phyloP scores from a whole-genome alignment of 1,140 invertebrate species.

The Heliconius nattereri region DNA sequence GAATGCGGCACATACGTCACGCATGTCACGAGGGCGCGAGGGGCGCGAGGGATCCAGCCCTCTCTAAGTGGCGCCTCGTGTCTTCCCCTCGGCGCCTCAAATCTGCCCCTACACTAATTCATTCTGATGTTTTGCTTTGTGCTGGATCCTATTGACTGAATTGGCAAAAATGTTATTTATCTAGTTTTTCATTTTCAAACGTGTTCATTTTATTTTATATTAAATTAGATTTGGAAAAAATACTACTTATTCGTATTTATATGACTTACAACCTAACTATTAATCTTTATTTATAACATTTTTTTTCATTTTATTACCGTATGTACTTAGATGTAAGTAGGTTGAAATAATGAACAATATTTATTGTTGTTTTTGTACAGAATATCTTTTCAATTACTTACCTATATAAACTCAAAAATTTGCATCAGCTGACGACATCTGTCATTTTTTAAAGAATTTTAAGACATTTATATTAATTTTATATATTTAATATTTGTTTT shows the following conservation, averaged over 20 bases:
- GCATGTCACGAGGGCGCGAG: constrained; percentile 18
- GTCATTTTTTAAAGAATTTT: not conserved
- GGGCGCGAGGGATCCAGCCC: not conserved
- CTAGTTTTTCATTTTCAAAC: not conserved
- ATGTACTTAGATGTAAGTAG: not conserved
- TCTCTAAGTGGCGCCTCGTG: constrained; percentile 22
- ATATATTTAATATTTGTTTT: not conserved
- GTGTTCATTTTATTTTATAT: no score
- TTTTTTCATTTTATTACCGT: not conserved
- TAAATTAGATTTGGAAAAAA: no score
- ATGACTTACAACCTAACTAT: no score
- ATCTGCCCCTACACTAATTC: constrained; percentile 33
- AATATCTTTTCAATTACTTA: not conserved
- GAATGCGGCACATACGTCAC: constrained; percentile 35
- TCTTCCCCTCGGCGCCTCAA: constrained; percentile 35
- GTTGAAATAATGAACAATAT: no score
- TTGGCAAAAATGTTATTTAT: not conserved
- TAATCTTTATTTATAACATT: no score
- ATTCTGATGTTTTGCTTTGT: constrained; percentile 28
- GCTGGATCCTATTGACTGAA: not conserved
- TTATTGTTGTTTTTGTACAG: no score
- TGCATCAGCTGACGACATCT: not conserved
- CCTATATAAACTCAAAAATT: not conserved
- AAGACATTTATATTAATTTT: not conserved
- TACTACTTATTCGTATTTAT: no score